These are phyloP conservation scores for Lagria hirta DNA, from an alignment of 2,888 invertebrate genomes.

Conservation along the genomic window DNA sequence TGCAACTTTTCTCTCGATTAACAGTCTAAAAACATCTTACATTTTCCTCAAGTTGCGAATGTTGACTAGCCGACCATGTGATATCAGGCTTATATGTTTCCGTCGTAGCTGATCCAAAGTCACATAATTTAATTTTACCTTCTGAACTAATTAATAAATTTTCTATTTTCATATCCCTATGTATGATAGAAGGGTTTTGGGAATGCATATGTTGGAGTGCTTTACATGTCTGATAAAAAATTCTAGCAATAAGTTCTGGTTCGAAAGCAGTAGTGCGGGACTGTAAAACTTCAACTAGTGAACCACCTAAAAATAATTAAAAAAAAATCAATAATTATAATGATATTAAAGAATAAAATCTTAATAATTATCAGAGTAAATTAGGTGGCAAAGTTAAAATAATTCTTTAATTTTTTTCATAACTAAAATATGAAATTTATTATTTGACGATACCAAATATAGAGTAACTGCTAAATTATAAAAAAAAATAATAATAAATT, in stretches of 20 bases:
- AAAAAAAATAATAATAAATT: too few species aligned
- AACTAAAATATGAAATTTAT: too few species aligned
- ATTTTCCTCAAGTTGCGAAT: conserved; percentile 91
- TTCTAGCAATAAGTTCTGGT: conserved; percentile 70
- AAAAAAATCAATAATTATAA: too few species aligned
- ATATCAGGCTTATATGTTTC: conserved; percentile 80
- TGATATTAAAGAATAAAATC: too few species aligned
- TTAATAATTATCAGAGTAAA: too few species aligned
- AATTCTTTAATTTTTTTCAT: too few species aligned
- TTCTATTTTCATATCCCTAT: conserved; percentile 95
- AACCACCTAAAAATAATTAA: conserved; percentile 63
- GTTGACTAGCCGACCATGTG: conserved; percentile 89
- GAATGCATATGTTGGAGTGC: conserved; percentile 94
- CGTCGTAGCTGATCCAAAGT: conserved; percentile 94
- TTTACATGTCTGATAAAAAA: conserved; percentile 88
- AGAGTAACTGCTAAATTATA: too few species aligned
- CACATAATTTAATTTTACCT: conserved; percentile 90
- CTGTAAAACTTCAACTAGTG: conserved; percentile 67
- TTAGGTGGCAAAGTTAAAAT: too few species aligned
- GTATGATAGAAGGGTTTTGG: conserved; percentile 87
- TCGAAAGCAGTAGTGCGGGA: conserved; percentile 64
- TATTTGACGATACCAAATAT: too few species aligned
- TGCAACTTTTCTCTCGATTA: too few species aligned
- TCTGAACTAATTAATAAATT: conserved; percentile 87
- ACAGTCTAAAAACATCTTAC: conserved; percentile 55